Percentiles rank a stretch among this genome's conserved stretches.
These are phyloP conservation scores for Guaruba guarouba DNA, from an alignment of 2,113 vertebrate genomes.

Conservation along the genomic window DNA sequence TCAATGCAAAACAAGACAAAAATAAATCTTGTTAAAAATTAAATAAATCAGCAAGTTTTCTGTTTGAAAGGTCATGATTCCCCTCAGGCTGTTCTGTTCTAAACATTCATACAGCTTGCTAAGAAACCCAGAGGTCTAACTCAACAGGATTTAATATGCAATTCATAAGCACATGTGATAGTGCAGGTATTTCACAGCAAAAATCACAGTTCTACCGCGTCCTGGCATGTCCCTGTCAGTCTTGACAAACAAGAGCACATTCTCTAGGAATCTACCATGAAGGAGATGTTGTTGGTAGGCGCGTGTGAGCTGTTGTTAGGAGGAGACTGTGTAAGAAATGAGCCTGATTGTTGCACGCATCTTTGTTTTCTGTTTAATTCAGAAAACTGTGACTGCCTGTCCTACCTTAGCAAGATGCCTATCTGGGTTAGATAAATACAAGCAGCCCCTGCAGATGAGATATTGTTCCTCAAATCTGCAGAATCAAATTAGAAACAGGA, in stretches of 20 bases:
- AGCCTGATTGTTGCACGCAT: background rate
- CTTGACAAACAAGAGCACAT: background rate
- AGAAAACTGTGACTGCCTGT: background rate
- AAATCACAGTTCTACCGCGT: background rate
- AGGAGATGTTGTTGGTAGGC: background rate
- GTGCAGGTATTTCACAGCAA: background rate
- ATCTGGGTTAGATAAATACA: background rate
- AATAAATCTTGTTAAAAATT: background rate
- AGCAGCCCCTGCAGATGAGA: background rate
- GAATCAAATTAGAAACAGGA: background rate
- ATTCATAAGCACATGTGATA: accelerated
- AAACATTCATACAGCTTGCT: background rate
- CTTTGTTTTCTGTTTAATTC: background rate
- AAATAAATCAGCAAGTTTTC: background rate
- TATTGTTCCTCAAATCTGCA: background rate
- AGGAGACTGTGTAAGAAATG: background rate
- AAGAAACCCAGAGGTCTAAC: background rate
- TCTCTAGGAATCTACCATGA: accelerated
- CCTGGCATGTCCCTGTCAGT: background rate
- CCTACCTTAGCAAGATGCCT: background rate
- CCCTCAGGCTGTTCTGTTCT: background rate
- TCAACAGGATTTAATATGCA: background rate
- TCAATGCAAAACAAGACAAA: background rate
- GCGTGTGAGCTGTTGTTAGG: background rate
- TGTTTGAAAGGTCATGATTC: background rate